phyloP scores from a whole-genome alignment of 2,888 invertebrate genomes.

The Ellobium chinense region DNA sequence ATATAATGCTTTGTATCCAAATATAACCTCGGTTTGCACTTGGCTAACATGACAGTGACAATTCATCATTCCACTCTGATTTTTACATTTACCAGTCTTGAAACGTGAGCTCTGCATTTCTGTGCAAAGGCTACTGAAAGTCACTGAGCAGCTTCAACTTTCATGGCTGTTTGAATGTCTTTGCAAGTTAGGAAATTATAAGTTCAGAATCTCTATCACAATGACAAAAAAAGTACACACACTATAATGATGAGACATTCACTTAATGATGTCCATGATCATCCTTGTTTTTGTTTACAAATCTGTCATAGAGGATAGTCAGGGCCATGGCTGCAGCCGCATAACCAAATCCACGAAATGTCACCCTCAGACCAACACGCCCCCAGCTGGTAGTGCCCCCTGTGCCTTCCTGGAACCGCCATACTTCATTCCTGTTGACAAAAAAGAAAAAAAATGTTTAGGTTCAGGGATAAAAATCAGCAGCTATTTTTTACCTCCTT shows the following conservation, averaged over 20 bases:
- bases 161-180: no score
- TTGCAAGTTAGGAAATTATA: no score
- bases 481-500: not conserved
- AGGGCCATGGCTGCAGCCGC: conserved; percentile 54
- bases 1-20: no score
- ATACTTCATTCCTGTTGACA: conserved; percentile 57
- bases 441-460: not conserved
- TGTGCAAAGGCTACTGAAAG: no score
- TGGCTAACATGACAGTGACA: no score
- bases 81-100: no score
- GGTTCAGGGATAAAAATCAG: not conserved
- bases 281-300: conserved; percentile 34
- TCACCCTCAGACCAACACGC: not conserved
- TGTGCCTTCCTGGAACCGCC: conserved; percentile 49
- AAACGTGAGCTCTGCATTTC: no score
- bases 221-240: not conserved
- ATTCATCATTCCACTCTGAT: no score
- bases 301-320: conserved; percentile 51
- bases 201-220: not conserved
- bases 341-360: conserved; percentile 50
- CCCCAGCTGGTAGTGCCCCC: conserved; percentile 27
- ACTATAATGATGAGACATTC: not conserved
- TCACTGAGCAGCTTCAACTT: no score
- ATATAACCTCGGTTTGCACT: no score
- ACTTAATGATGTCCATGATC: conserved; percentile 48